These are phyloP conservation scores for Zosterops pallidus DNA, from an alignment of 2,113 vertebrate species.

Conservation along the genomic window DNA sequence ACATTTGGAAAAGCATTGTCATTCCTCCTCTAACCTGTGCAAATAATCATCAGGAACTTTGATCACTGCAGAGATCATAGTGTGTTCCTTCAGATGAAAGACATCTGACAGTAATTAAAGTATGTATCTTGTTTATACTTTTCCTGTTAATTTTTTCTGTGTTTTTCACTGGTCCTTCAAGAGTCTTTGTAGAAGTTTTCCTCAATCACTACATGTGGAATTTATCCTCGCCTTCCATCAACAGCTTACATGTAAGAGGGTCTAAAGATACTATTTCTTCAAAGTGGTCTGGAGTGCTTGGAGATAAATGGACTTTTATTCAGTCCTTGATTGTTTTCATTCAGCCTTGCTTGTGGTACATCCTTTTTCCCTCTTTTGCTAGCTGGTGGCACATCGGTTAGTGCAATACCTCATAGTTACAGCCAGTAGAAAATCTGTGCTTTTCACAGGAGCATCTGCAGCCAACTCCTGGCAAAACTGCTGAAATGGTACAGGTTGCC, in stretches of 20 bases:
- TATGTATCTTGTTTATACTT: conserved; percentile 36
- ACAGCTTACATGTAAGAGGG: not conserved
- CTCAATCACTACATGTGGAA: not conserved
- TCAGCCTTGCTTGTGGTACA: not conserved
- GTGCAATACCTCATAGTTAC: not conserved
- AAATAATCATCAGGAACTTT: conserved; percentile 56
- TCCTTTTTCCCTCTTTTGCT: not conserved
- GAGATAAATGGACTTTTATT: not conserved
- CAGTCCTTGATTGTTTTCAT: not conserved
- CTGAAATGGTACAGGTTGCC: not conserved
- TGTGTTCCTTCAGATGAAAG: conserved; percentile 36
- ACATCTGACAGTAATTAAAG: not conserved
- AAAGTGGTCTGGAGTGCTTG: not conserved
- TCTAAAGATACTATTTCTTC: not conserved
- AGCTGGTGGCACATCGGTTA: not conserved
- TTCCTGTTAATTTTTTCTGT: not conserved
- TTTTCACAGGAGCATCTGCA: not conserved
- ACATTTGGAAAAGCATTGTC: conserved; percentile 49
- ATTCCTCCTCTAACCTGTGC: conserved; percentile 47
- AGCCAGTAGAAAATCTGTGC: not conserved
- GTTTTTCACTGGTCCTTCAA: not conserved
- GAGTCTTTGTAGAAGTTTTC: not conserved
- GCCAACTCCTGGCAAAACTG: not conserved
- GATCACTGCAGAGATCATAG: not conserved
- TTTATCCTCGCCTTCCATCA: not conserved